Percentiles rank a stretch among this genome's conserved stretches.
phyloP scores from a whole-genome alignment of 2,888 invertebrate genomes.

The Netelia fuscicornis region DNA sequence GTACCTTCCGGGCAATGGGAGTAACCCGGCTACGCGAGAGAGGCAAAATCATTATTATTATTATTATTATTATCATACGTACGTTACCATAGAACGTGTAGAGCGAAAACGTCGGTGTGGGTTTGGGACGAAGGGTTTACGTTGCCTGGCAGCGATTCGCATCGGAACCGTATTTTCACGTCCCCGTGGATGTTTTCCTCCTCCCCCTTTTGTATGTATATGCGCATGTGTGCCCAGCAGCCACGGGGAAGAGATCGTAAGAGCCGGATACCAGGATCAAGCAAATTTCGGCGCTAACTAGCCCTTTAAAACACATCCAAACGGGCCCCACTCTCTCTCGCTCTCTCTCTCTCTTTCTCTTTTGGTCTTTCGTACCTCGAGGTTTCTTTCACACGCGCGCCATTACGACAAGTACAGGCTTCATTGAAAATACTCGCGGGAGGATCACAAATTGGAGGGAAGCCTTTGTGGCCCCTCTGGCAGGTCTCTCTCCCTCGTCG shows the following conservation, averaged over 20 bases:
- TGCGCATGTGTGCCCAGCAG: slow-evolving; percentile 49
- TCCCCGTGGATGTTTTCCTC: slow-evolving; percentile 36
- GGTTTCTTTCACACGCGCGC: slow-evolving; percentile 60
- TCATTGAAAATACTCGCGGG: slow-evolving; percentile 71
- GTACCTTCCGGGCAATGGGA: slow-evolving; percentile 61
- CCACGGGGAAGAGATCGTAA: slow-evolving; percentile 48
- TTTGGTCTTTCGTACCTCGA: background rate
- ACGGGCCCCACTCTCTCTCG: background rate
- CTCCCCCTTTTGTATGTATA: background rate
- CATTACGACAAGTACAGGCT: slow-evolving; percentile 76
- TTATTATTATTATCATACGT: slow-evolving; percentile 46
- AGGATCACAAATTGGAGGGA: slow-evolving; percentile 69
- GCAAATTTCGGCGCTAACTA: slow-evolving; percentile 74
- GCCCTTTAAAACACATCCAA: slow-evolving; percentile 76
- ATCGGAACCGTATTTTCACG: slow-evolving; percentile 48
- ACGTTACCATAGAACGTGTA: slow-evolving; percentile 49
- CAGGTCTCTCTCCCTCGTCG: slow-evolving; percentile 37
- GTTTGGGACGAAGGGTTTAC: slow-evolving; percentile 37
- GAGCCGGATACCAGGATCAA: slow-evolving; percentile 45
- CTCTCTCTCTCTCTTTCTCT: background rate
- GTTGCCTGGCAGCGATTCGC: slow-evolving; percentile 59
- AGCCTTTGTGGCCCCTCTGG: slow-evolving; percentile 54
- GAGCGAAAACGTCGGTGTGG: slow-evolving; percentile 54
- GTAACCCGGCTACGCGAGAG: slow-evolving; percentile 50
- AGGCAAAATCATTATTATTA: slow-evolving; percentile 53